These are phyloP conservation scores for Telmatherina bonti DNA, from an alignment of 2,797 vertebrate genomes.

Conservation along the genomic window DNA sequence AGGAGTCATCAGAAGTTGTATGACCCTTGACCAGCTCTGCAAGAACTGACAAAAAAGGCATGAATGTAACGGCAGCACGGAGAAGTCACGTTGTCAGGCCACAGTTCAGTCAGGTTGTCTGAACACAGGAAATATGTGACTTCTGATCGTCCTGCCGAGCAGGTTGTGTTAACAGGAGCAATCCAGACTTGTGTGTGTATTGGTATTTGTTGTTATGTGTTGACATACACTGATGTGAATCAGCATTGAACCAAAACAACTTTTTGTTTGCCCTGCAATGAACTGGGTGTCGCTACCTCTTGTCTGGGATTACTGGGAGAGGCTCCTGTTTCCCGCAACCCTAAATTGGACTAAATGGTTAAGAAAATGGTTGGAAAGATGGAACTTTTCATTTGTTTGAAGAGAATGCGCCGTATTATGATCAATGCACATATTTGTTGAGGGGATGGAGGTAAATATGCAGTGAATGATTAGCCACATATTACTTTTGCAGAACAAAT, in stretches of 20 bases:
- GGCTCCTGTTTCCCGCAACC: too few species aligned
- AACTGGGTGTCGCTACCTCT: too few species aligned
- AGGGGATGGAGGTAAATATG: too few species aligned
- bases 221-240: neutral
- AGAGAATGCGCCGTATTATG: neutral
- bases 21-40: neutral
- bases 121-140: neutral
- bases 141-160: slow-evolving; percentile 23
- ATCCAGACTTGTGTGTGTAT: accelerated
- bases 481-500: neutral
- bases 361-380: too few species aligned
- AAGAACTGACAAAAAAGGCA: neutral
- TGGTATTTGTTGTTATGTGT: neutral
- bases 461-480: too few species aligned
- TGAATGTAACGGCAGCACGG: neutral
- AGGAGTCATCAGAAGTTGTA: neutral
- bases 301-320: too few species aligned
- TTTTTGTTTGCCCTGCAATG: too few species aligned
- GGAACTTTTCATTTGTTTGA: neutral
- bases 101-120: neutral
- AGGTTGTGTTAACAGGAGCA: neutral
- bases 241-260: neutral
- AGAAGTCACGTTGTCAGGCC: neutral
- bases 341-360: too few species aligned
- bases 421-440: neutral